Conservation (phyloP, 2,113 vertebrate species). For the Bubo scandiacus region DNA sequence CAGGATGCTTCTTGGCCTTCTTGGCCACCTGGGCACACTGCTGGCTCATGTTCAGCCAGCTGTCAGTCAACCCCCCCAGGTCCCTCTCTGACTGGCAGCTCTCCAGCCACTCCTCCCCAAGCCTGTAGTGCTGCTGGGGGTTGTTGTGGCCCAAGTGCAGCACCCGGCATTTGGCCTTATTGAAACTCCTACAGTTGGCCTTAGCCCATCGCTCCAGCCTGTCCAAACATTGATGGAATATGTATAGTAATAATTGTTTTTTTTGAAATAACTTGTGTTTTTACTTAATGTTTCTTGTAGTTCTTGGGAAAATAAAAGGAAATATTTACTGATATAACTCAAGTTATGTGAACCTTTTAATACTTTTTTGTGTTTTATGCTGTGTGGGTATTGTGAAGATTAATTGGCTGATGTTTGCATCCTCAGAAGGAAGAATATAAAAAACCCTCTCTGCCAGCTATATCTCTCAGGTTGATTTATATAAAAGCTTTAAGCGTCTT, state of each 20-base stretch:
- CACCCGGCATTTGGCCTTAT: too few species aligned
- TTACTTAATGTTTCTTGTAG: not conserved
- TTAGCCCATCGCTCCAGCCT: too few species aligned
- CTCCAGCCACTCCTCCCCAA: too few species aligned
- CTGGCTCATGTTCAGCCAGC: too few species aligned
- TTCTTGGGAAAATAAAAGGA: not conserved
- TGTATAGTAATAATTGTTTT: not conserved
- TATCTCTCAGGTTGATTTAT: not conserved
- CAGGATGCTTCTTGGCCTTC: too few species aligned
- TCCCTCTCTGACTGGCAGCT: too few species aligned
- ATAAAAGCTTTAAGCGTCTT: not conserved
- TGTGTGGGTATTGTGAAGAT: not conserved
- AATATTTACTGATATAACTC: not conserved
- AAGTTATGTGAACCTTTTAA: not conserved
- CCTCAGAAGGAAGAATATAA: not conserved
- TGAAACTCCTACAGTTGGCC: too few species aligned
- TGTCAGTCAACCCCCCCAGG: too few species aligned
- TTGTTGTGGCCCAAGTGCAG: too few species aligned
- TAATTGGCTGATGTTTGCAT: not conserved
- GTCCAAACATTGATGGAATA: not conserved
- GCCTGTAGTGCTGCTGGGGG: too few species aligned
- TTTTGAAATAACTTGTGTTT: not conserved
- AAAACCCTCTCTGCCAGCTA: fast-evolving
- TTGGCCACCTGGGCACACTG: too few species aligned
- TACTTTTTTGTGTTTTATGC: not conserved